Evolutionary conservation across 1,140 invertebrate species (phyloP), one percentile per base, ranked within the genome.

Genomic region (Scylla paramamosain): DNA sequence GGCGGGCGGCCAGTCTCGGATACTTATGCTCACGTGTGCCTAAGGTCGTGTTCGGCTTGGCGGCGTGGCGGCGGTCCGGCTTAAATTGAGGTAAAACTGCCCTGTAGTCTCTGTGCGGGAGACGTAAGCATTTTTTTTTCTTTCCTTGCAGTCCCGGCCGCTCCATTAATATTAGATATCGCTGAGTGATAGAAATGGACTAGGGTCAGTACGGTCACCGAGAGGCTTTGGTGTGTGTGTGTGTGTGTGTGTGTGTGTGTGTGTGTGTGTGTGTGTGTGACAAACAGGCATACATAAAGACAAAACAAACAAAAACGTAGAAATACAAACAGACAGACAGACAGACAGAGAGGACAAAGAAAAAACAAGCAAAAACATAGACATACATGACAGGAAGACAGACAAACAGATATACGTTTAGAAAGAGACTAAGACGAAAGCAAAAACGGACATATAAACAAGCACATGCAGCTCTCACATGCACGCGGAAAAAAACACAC

Each of bases 171-270:
- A 93, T 89, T 95, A 92, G 84, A 95, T 95, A 46, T 39, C 25
- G 14, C n/a, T 52, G 45, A 95, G 94, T 95, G 92, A 91, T 95
- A 95, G 94, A 95, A 95, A 95, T 94, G 93, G 93, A 94, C 93
- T 59, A 39, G 77, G 93, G 93, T 88, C 83, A 89, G 52, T 8
- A 87, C 67, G 93, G 93, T 77, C 87, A 90, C 93, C 39, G 83
- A 39, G 77, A 93, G 92, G 92, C 45, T 93, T 93, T 93, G 45
- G 77, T 39, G 20, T 31, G 32, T 25, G 39, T 39, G 39, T 39
- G 39, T 39, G 39, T 39, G 14, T 31, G 39, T 39, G 39, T 39
- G 39, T 39, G 39, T 39, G 39, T 39, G 39, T 39, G 39, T 39
- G 39, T 39, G 39, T 39, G 39, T 39, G 39, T 39, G 39, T 39